Evolutionary conservation across 2,113 vertebrate species (phyloP).

Genomic region (Festucalex cinctus): DNA sequence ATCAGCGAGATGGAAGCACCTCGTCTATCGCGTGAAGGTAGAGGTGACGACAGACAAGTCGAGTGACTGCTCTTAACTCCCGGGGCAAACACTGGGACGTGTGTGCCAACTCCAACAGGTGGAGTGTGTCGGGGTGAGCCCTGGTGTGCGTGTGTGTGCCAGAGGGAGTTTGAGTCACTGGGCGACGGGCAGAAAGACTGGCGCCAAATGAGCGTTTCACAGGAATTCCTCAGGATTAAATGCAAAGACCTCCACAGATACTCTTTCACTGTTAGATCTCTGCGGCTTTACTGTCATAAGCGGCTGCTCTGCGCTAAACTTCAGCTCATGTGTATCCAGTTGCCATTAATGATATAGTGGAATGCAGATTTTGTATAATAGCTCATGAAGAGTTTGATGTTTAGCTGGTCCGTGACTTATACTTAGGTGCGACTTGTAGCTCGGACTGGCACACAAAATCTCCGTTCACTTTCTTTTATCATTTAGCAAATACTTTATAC

Average conservation of each 20-base stretch:
- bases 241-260: conserved; percentile 5
- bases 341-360: background rate
- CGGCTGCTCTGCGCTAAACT: background rate
- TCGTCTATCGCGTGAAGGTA: conserved; percentile 39
- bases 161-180: conserved; percentile 24
- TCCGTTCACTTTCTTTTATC: too few species aligned
- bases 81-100: conserved; percentile 45
- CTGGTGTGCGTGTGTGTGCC: conserved; percentile 14
- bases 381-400: background rate
- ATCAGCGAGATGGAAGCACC: conserved; percentile 17
- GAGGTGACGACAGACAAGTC: conserved; percentile 33
- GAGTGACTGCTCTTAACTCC: conserved; percentile 48
- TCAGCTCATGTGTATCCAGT: background rate
- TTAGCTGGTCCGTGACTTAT: too few species aligned
- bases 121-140: conserved; percentile 32
- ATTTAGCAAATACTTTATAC: too few species aligned
- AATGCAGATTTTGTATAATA: background rate
- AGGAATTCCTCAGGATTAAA: conserved; percentile 39
- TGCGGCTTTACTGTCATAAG: background rate
- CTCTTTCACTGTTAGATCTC: background rate
- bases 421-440: too few species aligned
- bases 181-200: conserved; percentile 33
- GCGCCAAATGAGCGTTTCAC: conserved; percentile 32
- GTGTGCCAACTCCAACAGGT: conserved; percentile 59
- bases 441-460: too few species aligned